Evolutionary conservation across 1,140 invertebrate genomes (phyloP).

Genomic region (Babylonia areolata): DNA sequence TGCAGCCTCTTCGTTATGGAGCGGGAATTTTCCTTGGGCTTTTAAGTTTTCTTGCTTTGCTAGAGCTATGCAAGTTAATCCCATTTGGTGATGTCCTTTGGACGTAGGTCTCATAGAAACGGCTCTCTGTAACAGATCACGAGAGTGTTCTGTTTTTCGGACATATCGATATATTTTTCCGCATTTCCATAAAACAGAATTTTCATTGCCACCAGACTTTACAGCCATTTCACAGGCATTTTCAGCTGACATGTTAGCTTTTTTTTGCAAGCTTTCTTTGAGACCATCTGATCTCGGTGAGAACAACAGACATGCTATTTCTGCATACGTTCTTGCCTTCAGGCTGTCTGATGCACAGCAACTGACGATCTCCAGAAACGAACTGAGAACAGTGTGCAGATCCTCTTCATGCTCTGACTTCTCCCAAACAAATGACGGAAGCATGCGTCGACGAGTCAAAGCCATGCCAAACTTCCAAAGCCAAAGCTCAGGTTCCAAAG

Average conservation of each 20-base stretch:
- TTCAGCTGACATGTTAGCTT: neutral
- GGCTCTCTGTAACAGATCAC: neutral
- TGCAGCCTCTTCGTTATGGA: neutral
- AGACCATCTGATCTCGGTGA: neutral
- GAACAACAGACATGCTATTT: neutral
- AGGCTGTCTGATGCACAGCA: neutral
- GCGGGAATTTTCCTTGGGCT: neutral
- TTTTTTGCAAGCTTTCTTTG: neutral
- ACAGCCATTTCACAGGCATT: neutral
- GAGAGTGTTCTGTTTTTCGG: neutral
- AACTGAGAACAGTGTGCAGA: neutral
- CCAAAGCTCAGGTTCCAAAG: conserved; percentile 20
- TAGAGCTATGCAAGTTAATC: conserved; percentile 21
- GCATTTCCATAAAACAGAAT: conserved; percentile 27
- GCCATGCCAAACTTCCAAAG: conserved; percentile 34
- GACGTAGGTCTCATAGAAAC: neutral
- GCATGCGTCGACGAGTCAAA: neutral
- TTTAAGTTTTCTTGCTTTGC: neutral
- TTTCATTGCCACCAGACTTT: neutral
- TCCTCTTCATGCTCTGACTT: neutral
- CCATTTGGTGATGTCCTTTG: conserved; percentile 7
- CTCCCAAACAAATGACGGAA: neutral
- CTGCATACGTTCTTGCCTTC: conserved; percentile 18
- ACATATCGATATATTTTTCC: conserved; percentile 14
- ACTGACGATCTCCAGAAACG: neutral